These are phyloP conservation scores for Phymorhynchus buccinoides DNA, from an alignment of 1,140 invertebrate species.

Conservation along the genomic window DNA sequence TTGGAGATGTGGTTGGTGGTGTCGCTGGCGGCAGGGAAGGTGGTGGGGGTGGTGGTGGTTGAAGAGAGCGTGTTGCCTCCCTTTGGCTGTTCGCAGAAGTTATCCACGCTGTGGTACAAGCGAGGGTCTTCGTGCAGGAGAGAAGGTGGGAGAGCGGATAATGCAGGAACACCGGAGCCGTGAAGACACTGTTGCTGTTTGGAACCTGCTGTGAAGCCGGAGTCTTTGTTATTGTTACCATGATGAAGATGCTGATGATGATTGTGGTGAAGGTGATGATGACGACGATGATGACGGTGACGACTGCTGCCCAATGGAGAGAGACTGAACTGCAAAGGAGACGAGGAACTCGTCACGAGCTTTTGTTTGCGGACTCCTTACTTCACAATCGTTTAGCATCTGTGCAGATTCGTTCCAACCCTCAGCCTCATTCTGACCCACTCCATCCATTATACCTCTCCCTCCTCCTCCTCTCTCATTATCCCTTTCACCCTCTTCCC, in stretches of 20 bases:
- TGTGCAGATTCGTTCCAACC: not conserved
- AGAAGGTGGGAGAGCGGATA: not conserved
- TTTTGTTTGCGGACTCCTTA: not conserved
- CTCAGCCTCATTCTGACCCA: not conserved
- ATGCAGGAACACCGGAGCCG: not conserved
- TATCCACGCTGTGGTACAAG: not conserved
- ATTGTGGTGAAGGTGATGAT: not conserved
- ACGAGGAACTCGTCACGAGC: not conserved
- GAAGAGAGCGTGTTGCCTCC: too few relatives aligned
- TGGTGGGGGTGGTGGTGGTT: not conserved
- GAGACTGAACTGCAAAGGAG: too few relatives aligned
- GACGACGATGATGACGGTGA: not conserved
- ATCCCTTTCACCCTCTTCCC: not conserved
- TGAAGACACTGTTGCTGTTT: not conserved
- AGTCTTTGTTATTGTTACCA: not conserved
- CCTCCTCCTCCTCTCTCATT: not conserved
- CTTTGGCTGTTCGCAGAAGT: not conserved
- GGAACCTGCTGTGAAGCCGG: not conserved
- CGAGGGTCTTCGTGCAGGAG: not conserved
- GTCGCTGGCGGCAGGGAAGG: too few relatives aligned
- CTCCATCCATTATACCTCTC: not conserved
- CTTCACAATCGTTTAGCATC: not conserved
- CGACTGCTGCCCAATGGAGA: not conserved
- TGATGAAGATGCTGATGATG: not conserved
- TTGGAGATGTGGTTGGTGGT: too few relatives aligned